Percentiles rank a stretch among this genome's conserved stretches.
Evolutionary conservation across 2,797 vertebrate species (phyloP).

Genomic region (Cirrhinus mrigala): DNA sequence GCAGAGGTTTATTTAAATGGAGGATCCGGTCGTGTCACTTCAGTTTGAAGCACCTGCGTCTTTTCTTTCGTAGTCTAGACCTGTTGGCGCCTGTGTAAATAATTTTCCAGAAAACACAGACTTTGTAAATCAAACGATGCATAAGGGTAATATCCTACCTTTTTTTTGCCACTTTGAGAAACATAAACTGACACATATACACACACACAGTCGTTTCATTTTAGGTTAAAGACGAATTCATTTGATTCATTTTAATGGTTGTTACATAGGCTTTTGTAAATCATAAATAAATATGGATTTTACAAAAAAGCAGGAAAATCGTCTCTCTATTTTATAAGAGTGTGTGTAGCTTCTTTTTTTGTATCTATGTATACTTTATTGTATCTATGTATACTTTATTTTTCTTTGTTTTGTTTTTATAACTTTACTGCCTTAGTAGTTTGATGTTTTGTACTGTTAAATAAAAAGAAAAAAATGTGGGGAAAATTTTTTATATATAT

Average conservation of each 20-base stretch:
- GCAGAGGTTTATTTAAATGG: constrained; percentile 44
- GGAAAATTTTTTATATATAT: too few species aligned
- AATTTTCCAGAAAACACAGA: constrained; percentile 62
- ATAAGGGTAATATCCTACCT: constrained; percentile 55
- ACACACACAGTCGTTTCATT: constrained; percentile 59
- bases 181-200: constrained; percentile 64
- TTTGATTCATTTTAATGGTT: constrained; percentile 70
- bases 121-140: constrained; percentile 63
- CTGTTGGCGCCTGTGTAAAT: constrained; percentile 75
- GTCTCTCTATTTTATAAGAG: constrained; percentile 45
- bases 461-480: too few species aligned
- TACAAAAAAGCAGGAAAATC: constrained; percentile 72
- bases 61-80: constrained; percentile 54
- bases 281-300: constrained; percentile 87
- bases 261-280: constrained; percentile 84
- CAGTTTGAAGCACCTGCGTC: constrained; percentile 20
- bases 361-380: too few species aligned
- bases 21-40: constrained; percentile 27
- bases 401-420: too few species aligned
- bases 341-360: neutral
- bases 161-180: constrained; percentile 59
- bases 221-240: constrained; percentile 65
- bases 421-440: too few species aligned
- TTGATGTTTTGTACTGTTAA: too few species aligned
- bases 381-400: too few species aligned